phyloP scores from a whole-genome alignment of 2,113 vertebrate species.

The Sorex araneus region DNA sequence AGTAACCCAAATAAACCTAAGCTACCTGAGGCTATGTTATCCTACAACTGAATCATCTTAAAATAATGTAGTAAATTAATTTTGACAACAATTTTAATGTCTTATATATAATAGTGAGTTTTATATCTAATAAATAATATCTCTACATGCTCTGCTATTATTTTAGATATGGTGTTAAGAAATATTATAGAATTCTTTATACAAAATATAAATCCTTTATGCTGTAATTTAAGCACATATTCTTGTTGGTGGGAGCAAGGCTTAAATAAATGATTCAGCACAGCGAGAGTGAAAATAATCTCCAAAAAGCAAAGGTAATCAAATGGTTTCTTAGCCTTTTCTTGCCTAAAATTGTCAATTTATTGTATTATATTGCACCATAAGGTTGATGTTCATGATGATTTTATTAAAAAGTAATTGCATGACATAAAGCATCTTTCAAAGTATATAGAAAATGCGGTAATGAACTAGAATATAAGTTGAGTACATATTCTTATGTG shows the following conservation, averaged over 20 bases:
- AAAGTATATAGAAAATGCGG: not conserved
- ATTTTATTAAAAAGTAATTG: constrained; percentile 38
- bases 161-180: not conserved
- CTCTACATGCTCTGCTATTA: not conserved
- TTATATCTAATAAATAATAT: too few relatives aligned
- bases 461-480: constrained; percentile 33
- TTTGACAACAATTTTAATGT: not conserved
- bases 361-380: not conserved
- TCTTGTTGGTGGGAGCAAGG: not conserved
- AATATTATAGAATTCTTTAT: not conserved
- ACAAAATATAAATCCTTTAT: not conserved
- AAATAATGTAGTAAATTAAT: not conserved
- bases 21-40: too few relatives aligned
- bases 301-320: constrained; percentile 47
- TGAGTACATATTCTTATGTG: not conserved
- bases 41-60: too few relatives aligned
- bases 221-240: constrained; percentile 9
- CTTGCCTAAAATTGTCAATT: constrained; percentile 39
- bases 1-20: too few relatives aligned
- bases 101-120: not conserved
- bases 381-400: constrained; percentile 2
- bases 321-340: not conserved
- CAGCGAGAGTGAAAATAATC: constrained; percentile 57
- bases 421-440: constrained; percentile 51
- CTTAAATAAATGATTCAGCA: constrained; percentile 51